Conservation (phyloP, 2,888 invertebrate genomes). For the Caradrina clavipalpis region DNA sequence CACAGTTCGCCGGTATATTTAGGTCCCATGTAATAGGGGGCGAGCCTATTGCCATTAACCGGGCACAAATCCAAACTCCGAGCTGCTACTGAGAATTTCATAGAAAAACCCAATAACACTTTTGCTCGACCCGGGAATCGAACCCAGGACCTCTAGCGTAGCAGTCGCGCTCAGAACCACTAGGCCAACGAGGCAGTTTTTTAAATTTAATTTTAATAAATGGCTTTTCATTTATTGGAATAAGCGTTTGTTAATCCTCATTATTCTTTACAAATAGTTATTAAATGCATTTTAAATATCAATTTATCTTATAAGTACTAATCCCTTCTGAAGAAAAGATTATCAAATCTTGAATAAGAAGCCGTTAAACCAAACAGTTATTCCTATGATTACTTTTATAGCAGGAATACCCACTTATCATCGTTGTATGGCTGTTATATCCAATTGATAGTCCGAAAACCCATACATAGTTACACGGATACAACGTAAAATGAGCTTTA, state of each 20-base stretch:
- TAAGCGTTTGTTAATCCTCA: conserved; percentile 2
- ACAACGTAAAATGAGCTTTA: conserved; percentile 23
- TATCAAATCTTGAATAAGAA: conserved; percentile 22
- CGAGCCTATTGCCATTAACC: no score
- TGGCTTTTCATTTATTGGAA: neutral
- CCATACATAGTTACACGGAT: conserved; percentile 1
- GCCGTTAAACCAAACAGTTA: conserved; percentile 16
- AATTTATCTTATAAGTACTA: conserved; percentile 1
- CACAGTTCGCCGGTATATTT: no score
- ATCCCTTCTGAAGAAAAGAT: neutral
- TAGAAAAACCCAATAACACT: no score
- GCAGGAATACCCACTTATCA: conserved; percentile 28
- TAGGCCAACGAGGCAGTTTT: no score
- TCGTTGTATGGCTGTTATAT: neutral
- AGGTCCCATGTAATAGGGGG: no score
- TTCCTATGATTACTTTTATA: conserved; percentile 27
- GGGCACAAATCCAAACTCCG: no score
- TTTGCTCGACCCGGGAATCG: no score
- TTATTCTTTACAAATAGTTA: neutral
- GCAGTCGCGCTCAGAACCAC: no score
- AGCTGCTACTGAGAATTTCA: no score
- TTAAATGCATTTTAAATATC: neutral
- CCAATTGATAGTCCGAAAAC: conserved; percentile 5
- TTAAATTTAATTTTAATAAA: conserved; percentile 19
- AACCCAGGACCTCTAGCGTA: no score